Evolutionary conservation across 2,113 vertebrate genomes (phyloP), one percentile per base, ranked within the genome.

Genomic region (Dissostichus mawsoni): DNA sequence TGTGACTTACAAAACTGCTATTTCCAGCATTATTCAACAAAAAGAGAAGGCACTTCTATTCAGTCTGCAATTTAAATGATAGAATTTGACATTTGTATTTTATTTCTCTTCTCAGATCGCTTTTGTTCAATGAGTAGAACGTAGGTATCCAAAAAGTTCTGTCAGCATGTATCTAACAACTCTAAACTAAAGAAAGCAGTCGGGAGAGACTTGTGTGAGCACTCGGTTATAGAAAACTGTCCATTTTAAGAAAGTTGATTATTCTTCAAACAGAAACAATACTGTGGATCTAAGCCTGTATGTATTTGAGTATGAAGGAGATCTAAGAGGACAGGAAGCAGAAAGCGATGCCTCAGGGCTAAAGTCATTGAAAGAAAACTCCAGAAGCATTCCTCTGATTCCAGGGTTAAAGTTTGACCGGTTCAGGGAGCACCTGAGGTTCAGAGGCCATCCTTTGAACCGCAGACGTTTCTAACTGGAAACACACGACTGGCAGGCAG

Each of bases 371-470:
- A 72, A 68, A 78, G 77, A 50, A n/a, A 50, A 55, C 70, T 62
- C 64, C 78, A 81, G 57, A n/a, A 67, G 75, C 78, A 80, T 88
- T 88, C 83, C 78, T 75, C 51, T 36, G 74, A 80, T 68, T 74
- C 56, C 55, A 78, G 65, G 74, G 69, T 77, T 55, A 51, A 70
- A 58, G 64, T 68, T 1, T 61, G 74, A 86, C 65, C 58, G 13
- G 55, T 41, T 51, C 45, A 8, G 61, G 23, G 55, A 61, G 48
- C 1, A 53, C 20, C 29, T n/a, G 14, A 53, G 62, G 67, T 36
- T 80, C 59, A 74, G 47, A 57, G 56, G 7, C 0, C 25, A 41
- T 23, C 12, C 51, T 79, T 14, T 63, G 41, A 76, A 72, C 18
- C 3, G 2, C 20, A 58, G 67, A 63, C 0, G 12, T 69, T 47